Evolutionary conservation across 1,140 invertebrate genomes (phyloP).

Genomic region (Argopecten irradians): DNA sequence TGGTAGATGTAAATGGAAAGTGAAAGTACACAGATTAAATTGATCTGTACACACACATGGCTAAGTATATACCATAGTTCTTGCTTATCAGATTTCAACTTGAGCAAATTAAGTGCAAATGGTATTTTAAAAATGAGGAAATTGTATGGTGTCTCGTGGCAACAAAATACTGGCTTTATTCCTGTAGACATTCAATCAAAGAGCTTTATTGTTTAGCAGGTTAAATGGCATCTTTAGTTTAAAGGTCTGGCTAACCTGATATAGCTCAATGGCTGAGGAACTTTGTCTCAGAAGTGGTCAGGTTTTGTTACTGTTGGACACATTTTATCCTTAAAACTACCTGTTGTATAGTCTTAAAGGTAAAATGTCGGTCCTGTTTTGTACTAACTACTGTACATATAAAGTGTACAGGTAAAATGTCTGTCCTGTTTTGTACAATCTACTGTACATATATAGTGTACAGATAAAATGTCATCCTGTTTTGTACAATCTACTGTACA

Average conservation of each 20-base stretch:
- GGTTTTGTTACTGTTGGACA: background rate
- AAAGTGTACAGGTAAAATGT: too few species aligned
- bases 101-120: slow-evolving; percentile 17
- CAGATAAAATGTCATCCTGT: too few species aligned
- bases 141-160: background rate
- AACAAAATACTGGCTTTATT: background rate
- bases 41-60: background rate
- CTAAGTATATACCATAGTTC: slow-evolving; percentile 3
- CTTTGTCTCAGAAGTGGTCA: background rate
- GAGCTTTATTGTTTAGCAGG: background rate
- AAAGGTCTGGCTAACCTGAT: background rate
- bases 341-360: too few species aligned
- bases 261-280: background rate
- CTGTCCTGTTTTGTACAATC: too few species aligned
- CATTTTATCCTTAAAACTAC: too few species aligned
- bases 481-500: too few species aligned
- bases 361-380: too few species aligned
- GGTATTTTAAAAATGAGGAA: slow-evolving; percentile 12
- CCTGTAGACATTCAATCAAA: background rate
- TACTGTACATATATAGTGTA: too few species aligned
- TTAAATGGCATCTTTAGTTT: slow-evolving; percentile 4
- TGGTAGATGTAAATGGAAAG: background rate
- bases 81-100: slow-evolving; percentile 18
- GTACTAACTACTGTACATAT: too few species aligned
- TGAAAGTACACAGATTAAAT: background rate